Percentiles rank a stretch among this genome's conserved stretches.
These are phyloP conservation scores for Digitonthophagus gazella DNA, from an alignment of 2,888 invertebrate species.

Conservation along the genomic window DNA sequence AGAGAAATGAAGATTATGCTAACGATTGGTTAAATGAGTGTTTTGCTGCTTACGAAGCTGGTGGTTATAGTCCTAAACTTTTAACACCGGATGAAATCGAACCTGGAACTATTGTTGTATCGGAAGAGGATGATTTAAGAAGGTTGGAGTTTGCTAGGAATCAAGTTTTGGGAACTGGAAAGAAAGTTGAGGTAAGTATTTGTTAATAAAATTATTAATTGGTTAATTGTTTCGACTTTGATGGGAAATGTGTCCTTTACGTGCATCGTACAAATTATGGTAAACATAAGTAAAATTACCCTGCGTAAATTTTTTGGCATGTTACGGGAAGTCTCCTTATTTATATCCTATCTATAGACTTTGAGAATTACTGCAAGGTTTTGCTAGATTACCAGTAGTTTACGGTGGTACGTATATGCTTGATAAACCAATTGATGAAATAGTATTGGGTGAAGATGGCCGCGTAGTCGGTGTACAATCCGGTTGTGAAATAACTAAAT, in stretches of 20 bases:
- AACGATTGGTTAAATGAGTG: slow-evolving; percentile 57
- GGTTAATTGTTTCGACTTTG: not conserved
- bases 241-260: no score
- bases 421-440: slow-evolving; percentile 96
- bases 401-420: slow-evolving; percentile 99
- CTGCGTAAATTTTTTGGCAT: slow-evolving; percentile 94
- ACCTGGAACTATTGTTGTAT: slow-evolving; percentile 71
- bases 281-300: not conserved
- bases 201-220: slow-evolving; percentile 2
- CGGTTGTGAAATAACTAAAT: slow-evolving; percentile 89
- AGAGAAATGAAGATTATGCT: slow-evolving; percentile 52
- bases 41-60: slow-evolving; percentile 71
- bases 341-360: slow-evolving; percentile 98
- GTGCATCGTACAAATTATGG: no score
- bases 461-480: slow-evolving; percentile 94
- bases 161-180: slow-evolving; percentile 62
- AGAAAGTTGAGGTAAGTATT: slow-evolving; percentile 53
- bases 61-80: slow-evolving; percentile 81
- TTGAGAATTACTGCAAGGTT: slow-evolving; percentile 96
- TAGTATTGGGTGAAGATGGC: slow-evolving; percentile 84
- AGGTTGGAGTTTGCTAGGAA: slow-evolving; percentile 71
- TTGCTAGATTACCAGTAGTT: slow-evolving; percentile 92
- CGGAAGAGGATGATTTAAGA: slow-evolving; percentile 73
- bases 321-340: slow-evolving; percentile 98
- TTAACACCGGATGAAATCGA: slow-evolving; percentile 65